Conservation (phyloP, 2,113 vertebrate genomes). For the Lontra canadensis region DNA sequence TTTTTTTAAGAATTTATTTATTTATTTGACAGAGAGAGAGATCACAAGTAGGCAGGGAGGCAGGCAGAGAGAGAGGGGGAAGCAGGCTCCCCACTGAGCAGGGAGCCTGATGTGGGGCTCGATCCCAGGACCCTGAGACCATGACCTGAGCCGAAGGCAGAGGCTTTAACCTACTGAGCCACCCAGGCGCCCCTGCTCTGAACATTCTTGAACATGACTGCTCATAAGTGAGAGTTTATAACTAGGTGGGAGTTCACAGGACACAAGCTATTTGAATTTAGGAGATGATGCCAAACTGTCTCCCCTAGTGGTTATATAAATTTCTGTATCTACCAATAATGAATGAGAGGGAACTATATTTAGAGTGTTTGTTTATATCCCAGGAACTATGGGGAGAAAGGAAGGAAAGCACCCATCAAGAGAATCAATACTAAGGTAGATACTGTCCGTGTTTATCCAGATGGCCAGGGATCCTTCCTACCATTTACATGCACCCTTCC, state of each 20-base stretch:
- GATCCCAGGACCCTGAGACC: no score
- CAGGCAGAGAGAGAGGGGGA: no score
- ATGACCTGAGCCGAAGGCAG: no score
- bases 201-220: neutral
- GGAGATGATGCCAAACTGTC: neutral
- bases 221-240: neutral
- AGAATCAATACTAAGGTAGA: neutral
- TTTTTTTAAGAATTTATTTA: no score
- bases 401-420: neutral
- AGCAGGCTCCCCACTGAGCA: no score
- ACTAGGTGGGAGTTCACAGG: neutral
- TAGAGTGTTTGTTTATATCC: neutral
- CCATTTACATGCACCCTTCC: neutral
- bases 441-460: neutral
- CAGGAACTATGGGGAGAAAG: neutral
- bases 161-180: no score
- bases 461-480: neutral
- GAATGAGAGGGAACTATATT: neutral
- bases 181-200: neutral
- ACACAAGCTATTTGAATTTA: neutral
- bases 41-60: no score
- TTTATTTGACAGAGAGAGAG: no score
- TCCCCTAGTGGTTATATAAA: neutral
- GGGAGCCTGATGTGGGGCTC: no score
- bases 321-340: neutral